Evolutionary conservation across 2,797 vertebrate species (phyloP).

Genomic region (Acropternis orthonyx): DNA sequence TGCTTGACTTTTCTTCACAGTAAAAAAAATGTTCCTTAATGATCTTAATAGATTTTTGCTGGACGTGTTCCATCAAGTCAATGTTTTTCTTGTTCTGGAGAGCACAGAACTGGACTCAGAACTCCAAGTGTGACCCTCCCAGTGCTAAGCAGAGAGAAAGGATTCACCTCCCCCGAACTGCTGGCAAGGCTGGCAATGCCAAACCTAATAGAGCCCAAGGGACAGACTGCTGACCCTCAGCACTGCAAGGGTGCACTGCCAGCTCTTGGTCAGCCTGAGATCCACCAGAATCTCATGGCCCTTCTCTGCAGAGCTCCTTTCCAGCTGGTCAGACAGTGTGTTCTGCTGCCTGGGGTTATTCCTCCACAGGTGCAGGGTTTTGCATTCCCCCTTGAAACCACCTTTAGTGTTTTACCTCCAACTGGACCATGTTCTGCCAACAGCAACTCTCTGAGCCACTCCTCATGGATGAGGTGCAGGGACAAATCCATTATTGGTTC

Average conservation of each 20-base stretch:
- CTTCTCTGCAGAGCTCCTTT: not conserved
- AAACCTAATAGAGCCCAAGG: not conserved
- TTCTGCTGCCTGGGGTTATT: not conserved
- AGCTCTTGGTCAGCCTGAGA: not conserved
- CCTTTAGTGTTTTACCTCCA: not conserved
- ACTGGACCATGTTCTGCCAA: not conserved
- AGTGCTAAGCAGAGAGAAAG: not conserved
- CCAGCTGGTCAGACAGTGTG: not conserved
- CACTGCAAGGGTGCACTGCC: rapidly evolving
- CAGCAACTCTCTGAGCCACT: not conserved
- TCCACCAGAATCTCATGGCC: not conserved
- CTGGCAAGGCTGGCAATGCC: not conserved
- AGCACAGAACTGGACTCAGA: not conserved
- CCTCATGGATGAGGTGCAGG: not conserved
- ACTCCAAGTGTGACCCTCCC: not conserved
- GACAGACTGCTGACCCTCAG: not conserved
- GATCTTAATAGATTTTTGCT: not conserved
- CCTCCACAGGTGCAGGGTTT: no score
- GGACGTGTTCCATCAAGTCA: rapidly evolving
- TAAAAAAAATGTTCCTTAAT: not conserved
- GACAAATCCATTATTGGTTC: not conserved
- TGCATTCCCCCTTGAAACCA: not conserved
- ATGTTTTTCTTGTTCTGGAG: not conserved
- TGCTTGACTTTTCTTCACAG: not conserved
- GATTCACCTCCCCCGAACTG: not conserved